phyloP scores from a whole-genome alignment of 2,888 invertebrate genomes.

The Ischnura elegans region DNA sequence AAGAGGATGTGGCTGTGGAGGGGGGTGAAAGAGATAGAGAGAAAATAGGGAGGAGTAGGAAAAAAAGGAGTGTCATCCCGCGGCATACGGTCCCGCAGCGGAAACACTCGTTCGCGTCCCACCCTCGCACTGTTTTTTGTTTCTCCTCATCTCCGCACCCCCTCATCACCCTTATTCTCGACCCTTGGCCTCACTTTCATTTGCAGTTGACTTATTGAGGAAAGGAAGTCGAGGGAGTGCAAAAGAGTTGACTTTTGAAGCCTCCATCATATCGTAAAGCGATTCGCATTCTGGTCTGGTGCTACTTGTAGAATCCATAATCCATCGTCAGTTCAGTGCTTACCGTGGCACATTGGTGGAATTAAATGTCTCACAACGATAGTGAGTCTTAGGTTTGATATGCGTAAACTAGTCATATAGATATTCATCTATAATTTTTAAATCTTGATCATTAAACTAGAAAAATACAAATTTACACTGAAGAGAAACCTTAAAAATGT shows the following conservation, averaged over 20 bases:
- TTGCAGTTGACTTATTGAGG: background rate
- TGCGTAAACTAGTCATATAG: too few species aligned
- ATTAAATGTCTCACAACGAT: too few species aligned
- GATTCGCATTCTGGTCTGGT: too few species aligned
- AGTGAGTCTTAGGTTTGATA: too few species aligned
- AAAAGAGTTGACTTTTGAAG: background rate
- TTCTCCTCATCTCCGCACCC: background rate
- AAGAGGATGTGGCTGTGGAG: background rate
- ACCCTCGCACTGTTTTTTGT: background rate
- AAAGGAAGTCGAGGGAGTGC: background rate
- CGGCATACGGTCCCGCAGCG: background rate
- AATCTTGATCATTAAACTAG: too few species aligned
- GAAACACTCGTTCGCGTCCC: slow-evolving; percentile 8
- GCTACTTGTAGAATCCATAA: too few species aligned
- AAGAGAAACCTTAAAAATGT: too few species aligned
- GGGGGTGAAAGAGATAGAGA: background rate
- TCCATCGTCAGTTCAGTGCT: too few species aligned
- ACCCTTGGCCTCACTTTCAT: background rate
- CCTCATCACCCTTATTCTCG: background rate
- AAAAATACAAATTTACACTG: too few species aligned
- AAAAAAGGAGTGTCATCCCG: background rate
- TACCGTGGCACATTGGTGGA: too few species aligned
- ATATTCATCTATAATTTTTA: too few species aligned
- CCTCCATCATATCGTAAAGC: too few species aligned
- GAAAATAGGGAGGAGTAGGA: background rate